A percentile compares a stretch with the other conserved stretches of the same genome.
phyloP scores from a whole-genome alignment of 2,888 invertebrate genomes.

The Agriopis leucophaearia region DNA sequence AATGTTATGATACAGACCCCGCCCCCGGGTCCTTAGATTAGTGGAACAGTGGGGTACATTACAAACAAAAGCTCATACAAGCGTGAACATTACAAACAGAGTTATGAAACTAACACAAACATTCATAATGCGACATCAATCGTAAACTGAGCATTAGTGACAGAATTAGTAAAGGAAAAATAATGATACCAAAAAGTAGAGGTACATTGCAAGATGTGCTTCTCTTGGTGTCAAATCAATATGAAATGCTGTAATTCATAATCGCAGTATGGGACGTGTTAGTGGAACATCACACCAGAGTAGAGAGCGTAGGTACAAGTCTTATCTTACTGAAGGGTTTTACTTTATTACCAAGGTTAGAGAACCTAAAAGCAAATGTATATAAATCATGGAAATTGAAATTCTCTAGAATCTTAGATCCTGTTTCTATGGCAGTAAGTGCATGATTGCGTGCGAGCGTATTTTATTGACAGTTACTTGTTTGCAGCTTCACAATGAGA shows the following conservation, averaged over 20 bases:
- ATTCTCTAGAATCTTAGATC: not conserved
- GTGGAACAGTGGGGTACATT: conserved; percentile 22
- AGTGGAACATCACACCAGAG: conserved; percentile 12
- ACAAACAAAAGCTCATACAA: conserved; percentile 52
- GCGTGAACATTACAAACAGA: conserved; percentile 51
- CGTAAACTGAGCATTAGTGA: conserved; percentile 13
- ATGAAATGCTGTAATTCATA: conserved; percentile 16
- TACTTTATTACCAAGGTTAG: not conserved
- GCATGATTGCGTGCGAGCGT: not conserved
- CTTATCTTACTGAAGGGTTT: conserved; percentile 13
- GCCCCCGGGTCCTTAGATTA: conserved; percentile 42
- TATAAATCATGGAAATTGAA: not conserved
- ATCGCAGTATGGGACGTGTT: conserved; percentile 27
- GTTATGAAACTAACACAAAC: conserved; percentile 63
- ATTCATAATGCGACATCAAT: conserved; percentile 53
- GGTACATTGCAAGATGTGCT: conserved; percentile 7
- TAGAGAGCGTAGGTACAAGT: not conserved
- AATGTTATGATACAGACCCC: conserved; percentile 59
- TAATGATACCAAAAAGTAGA: conserved; percentile 25
- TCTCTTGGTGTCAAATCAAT: conserved; percentile 29
- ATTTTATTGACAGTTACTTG: not conserved
- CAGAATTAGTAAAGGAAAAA: conserved; percentile 10
- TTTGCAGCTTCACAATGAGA: not conserved
- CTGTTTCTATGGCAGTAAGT: not conserved
- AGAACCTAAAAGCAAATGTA: not conserved